Percentiles rank a stretch among this genome's conserved stretches.
These are phyloP conservation scores for Cathartes aura DNA, from an alignment of 2,113 vertebrate species.

Conservation along the genomic window DNA sequence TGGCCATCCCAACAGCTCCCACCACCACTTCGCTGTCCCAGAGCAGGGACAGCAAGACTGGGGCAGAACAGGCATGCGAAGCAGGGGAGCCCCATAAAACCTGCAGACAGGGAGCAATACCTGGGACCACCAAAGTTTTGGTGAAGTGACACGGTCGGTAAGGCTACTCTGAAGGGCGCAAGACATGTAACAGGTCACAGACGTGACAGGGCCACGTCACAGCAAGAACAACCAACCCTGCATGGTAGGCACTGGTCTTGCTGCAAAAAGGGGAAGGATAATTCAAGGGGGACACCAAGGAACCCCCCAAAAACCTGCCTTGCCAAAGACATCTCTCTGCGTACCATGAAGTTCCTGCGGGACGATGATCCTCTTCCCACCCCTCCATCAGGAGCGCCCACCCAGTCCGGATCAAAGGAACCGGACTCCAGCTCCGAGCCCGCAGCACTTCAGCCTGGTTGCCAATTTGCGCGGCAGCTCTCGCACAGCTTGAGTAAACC, in stretches of 20 bases:
- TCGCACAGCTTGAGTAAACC: neutral
- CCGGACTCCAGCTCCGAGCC: neutral
- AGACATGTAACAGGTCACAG: neutral
- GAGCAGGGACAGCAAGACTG: neutral
- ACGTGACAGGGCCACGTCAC: neutral
- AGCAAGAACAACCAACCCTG: neutral
- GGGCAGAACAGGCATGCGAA: neutral
- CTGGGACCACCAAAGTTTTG: neutral
- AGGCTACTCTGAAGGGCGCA: neutral
- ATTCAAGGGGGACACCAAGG: neutral
- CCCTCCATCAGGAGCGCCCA: neutral
- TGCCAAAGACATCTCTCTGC: neutral
- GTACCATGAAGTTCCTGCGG: neutral
- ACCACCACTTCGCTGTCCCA: neutral
- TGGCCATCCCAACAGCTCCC: neutral
- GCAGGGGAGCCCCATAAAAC: neutral
- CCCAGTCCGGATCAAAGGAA: neutral
- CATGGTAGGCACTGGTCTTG: neutral
- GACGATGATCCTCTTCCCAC: neutral
- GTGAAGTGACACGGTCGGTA: fast-evolving
- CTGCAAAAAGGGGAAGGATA: neutral
- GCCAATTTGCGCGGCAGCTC: neutral
- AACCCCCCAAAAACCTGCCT: neutral
- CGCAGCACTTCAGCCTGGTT: neutral
- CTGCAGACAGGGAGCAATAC: neutral